Conservation (phyloP, 2,797 vertebrate genomes). For the Thaleichthys pacificus region DNA sequence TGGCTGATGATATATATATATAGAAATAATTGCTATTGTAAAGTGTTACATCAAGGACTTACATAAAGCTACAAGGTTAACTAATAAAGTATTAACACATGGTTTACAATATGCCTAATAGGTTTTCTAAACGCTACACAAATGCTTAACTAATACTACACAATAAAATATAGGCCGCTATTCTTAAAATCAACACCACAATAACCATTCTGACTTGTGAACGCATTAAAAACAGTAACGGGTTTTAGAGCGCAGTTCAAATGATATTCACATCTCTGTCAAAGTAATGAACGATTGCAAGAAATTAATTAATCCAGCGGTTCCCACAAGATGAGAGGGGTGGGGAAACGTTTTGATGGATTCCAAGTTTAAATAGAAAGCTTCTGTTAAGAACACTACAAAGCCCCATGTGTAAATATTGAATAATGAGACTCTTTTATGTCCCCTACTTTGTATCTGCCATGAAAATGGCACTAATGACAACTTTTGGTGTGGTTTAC, state of each 20-base stretch:
- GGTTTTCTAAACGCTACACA: not conserved
- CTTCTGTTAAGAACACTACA: slow-evolving; percentile 72
- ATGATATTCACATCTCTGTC: slow-evolving; percentile 48
- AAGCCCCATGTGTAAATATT: slow-evolving; percentile 74
- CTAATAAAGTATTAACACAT: too few relatives aligned
- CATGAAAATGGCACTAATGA: slow-evolving; percentile 62
- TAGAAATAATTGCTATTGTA: too few relatives aligned
- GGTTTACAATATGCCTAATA: not conserved
- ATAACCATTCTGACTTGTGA: not conserved
- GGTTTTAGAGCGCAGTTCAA: slow-evolving; percentile 41
- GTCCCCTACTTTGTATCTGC: slow-evolving; percentile 65
- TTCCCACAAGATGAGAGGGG: slow-evolving; percentile 66
- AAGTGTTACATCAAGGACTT: too few relatives aligned
- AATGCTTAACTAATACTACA: not conserved
- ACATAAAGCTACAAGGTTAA: too few relatives aligned
- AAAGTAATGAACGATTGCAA: slow-evolving; percentile 44
- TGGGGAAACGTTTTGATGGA: slow-evolving; percentile 56
- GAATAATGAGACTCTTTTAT: slow-evolving; percentile 75
- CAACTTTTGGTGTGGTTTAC: slow-evolving; percentile 77
- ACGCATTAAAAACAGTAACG: not conserved
- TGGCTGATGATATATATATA: too few relatives aligned
- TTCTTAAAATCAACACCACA: not conserved
- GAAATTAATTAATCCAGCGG: slow-evolving; percentile 56
- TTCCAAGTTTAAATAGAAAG: slow-evolving; percentile 74
- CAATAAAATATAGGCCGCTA: not conserved